Base-by-base conservation (phyloP, 2,113 vertebrate genomes). In the Petrocephalus microphthalmus region DNA sequence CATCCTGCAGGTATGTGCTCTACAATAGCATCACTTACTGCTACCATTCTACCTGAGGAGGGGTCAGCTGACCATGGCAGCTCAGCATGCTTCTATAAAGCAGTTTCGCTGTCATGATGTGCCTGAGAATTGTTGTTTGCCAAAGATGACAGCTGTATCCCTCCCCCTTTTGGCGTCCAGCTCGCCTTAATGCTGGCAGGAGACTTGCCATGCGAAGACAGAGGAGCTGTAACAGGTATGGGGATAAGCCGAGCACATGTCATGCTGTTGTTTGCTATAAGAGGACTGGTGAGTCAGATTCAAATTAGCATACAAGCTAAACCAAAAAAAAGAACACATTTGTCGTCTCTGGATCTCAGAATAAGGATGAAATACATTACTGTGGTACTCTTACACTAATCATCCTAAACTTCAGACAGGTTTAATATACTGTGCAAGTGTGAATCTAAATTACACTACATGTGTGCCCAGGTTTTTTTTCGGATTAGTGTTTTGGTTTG, bases 111-210 rank as follows among this genome's bases (percentile, higher is more conserved):
- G 71, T 17, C 15, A 78, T 3, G 33, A 78, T 37, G 33, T 42
- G 71, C 71, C 71, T 5, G 71, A 78, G 33, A 42, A 78, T 78
- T 42, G 71, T 42, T 78, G 71, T 33, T 42, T 78, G 71, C 33
- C 71, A 78, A 78, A 78, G 37, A 78, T 78, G 71, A 78, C 71
- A 78, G 71, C 71, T 78, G 71, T 42, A 42, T 78, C 71, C 71
- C 71, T 37, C 71, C 15, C 19, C 15, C 71, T 33, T 78, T 78
- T 7, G 33, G 71, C 33, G 33, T 78, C 33, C 33, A 19, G 33
- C 71, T 78, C 5, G 29, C 71, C 71, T 78, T 78, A 78, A 42
- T 42, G 71, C 71, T 33, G 19, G 33, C 33, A 78, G 71, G 33
- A 78, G 71, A 6, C 71, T 2, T 37, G 15, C 15, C 17, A 42